These are phyloP conservation scores for Pristis pectinata DNA, from an alignment of 2,797 vertebrate species.

Conservation along the genomic window DNA sequence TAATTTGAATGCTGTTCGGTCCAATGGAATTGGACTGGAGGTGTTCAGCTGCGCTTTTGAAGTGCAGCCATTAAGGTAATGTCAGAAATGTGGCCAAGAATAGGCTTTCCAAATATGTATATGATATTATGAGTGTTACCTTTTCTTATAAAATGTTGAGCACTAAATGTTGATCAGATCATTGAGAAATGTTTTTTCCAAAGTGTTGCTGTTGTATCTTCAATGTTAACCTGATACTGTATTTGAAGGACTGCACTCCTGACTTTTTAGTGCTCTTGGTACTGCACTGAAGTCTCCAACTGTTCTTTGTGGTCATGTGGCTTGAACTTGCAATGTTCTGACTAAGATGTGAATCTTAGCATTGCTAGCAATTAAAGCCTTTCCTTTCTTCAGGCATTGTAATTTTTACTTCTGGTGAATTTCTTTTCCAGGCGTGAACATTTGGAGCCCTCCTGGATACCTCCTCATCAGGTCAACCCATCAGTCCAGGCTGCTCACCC, in stretches of 20 bases:
- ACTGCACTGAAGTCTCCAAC: neutral
- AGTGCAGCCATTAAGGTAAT: neutral
- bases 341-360: neutral
- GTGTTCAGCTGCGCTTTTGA: neutral
- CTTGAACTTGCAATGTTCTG: neutral
- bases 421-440: constrained; percentile 66
- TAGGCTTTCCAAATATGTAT: neutral
- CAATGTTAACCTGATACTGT: neutral
- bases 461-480: constrained; percentile 60
- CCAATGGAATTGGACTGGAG: too few species aligned
- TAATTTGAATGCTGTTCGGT: too few species aligned
- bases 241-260: neutral
- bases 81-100: neutral
- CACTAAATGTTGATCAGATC: neutral
- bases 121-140: too few species aligned
- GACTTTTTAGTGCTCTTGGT: neutral
- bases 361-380: neutral
- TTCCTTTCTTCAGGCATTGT: neutral
- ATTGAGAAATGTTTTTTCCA: neutral
- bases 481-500: constrained; percentile 47
- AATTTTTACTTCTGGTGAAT: constrained; percentile 1
- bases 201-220: neutral
- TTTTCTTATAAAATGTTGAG: neutral
- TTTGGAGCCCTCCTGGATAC: constrained; percentile 60
- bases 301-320: neutral